Percentiles rank a stretch among this genome's conserved stretches.
phyloP scores from a whole-genome alignment of 2,797 vertebrate species.

The Bovichtus variegatus region DNA sequence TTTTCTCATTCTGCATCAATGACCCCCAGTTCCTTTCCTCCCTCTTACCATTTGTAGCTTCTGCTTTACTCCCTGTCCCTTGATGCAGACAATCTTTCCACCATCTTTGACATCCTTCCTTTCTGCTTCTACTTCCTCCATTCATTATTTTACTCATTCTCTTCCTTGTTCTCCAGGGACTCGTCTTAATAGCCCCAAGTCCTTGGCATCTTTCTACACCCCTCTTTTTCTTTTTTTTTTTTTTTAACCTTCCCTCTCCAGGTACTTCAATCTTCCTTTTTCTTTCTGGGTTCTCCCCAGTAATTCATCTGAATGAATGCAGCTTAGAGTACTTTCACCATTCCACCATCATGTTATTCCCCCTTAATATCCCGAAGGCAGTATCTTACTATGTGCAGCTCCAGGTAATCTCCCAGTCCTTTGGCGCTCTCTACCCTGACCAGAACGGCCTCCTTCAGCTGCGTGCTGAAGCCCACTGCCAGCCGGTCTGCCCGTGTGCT shows the following conservation, averaged over 20 bases:
- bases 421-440: constrained; percentile 96
- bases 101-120: background rate
- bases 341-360: background rate
- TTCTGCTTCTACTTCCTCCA: background rate
- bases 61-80: constrained; percentile 5
- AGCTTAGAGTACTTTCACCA: background rate
- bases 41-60: background rate
- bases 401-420: constrained; percentile 93
- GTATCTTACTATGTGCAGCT: constrained; percentile 94
- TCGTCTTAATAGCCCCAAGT: background rate
- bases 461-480: constrained; percentile 97
- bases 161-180: background rate
- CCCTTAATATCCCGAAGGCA: background rate
- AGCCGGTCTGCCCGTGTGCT: constrained; percentile 96
- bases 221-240: background rate
- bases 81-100: background rate
- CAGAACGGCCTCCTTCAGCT: constrained; percentile 93
- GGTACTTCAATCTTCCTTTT: background rate
- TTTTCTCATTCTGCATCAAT: constrained; percentile 16
- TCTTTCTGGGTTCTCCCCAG: background rate
- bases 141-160: background rate
- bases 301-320: background rate
- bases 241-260: background rate
- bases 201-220: background rate
- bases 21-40: background rate